Evolutionary conservation across 2,888 invertebrate genomes (phyloP), one percentile per base, ranked within the genome.

Genomic region (Ypsolopha scabrella): DNA sequence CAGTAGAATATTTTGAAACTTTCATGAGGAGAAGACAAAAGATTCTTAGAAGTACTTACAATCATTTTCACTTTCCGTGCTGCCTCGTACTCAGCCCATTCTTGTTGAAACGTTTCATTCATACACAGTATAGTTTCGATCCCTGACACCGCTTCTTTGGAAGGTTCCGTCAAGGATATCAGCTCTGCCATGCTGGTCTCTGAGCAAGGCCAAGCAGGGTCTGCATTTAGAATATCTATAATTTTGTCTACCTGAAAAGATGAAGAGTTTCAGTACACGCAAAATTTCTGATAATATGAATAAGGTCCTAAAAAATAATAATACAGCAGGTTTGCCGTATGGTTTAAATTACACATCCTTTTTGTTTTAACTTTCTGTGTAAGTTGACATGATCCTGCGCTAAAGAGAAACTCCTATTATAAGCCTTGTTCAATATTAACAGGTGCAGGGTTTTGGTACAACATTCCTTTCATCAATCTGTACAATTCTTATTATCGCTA

Each of bases 151-250:
- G 88, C 79, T 2, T 64, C 63, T n/a, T 63, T 68, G 0, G 80
- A 70, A 0, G 67, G 44, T 0, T 60, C n/a, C 0, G 63, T 60
- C 10, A 80, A 60, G 9, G 70, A 60, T 24, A 88, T 57, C 7
- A 78, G 57, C 0, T 66, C 63, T 0, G 82, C 70, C 8, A 87
- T 49, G 51, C 88, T 82, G 39, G 65, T 63, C 1, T 60, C 58
- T 7, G 82, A 68, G 54, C 89, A 89, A 0, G 89, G 89, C 89
- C 89, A 89, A 0, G 75, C 60, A 0, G 72, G 66, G 0, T 78
- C 72, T 0, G 71, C 65, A 56, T 81, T 79, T 56, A 85, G 60
- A 14, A 88, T 60, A 0, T 75, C 60, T 45, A 83, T 75, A 56
- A 89, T 68, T 55, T 76, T 13, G 7, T 70, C 68, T 55, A 87